Evolutionary conservation across 2,888 invertebrate species (phyloP).

Genomic region (Acleris emargana): DNA sequence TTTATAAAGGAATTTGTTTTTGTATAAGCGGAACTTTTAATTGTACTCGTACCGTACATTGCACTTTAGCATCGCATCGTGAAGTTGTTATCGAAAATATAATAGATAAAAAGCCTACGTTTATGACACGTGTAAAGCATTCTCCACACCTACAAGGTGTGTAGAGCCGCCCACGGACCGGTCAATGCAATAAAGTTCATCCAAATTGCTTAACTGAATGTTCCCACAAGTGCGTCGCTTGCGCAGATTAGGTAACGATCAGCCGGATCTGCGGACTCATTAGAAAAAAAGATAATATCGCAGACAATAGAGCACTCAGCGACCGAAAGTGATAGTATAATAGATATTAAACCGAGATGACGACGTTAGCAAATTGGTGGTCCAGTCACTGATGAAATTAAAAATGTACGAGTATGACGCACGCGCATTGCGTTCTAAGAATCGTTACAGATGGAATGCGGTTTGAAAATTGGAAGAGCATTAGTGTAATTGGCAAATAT

Average conservation of each 20-base stretch:
- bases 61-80: background rate
- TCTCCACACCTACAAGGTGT: constrained; percentile 16
- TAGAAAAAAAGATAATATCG: constrained; percentile 78
- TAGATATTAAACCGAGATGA: constrained; percentile 69
- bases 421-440: constrained; percentile 25
- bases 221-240: constrained; percentile 75
- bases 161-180: constrained; percentile 30
- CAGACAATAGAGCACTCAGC: constrained; percentile 75
- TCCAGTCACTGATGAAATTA: constrained; percentile 58
- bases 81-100: background rate
- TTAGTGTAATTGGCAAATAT: constrained; percentile 1
- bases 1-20: too few relatives aligned
- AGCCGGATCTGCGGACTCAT: constrained; percentile 77
- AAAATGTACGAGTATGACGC: constrained; percentile 43
- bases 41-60: background rate
- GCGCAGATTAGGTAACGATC: constrained; percentile 70
- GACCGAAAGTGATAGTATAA: constrained; percentile 79
- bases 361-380: constrained; percentile 64
- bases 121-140: constrained; percentile 17
- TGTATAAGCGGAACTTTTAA: background rate
- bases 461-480: constrained; percentile 9
- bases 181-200: constrained; percentile 38
- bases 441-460: constrained; percentile 22
- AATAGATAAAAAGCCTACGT: constrained; percentile 4
- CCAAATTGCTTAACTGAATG: constrained; percentile 60